These are phyloP conservation scores for Drosophila micromelanica DNA, from an alignment of 1,140 invertebrate species.

Conservation along the genomic window DNA sequence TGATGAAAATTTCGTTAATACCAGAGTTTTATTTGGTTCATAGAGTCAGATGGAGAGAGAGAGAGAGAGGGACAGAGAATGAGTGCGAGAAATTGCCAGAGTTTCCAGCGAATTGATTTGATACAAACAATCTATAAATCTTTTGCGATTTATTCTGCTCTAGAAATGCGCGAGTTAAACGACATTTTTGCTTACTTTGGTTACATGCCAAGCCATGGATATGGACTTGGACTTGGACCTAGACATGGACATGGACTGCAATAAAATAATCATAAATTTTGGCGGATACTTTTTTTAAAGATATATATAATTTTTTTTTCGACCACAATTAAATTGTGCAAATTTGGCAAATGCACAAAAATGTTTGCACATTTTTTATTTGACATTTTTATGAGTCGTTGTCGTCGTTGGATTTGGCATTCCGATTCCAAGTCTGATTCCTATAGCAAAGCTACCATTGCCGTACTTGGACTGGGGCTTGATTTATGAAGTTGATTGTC, in stretches of 20 bases:
- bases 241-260: constrained; percentile 35
- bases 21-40: constrained; percentile 38
- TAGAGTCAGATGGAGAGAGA: background rate
- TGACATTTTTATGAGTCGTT: constrained; percentile 75
- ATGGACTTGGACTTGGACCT: constrained; percentile 16
- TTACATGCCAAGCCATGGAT: constrained; percentile 54
- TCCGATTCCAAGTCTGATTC: constrained; percentile 33
- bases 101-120: constrained; percentile 38
- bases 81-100: constrained; percentile 1
- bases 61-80: background rate
- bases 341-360: constrained; percentile 81
- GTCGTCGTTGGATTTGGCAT: constrained; percentile 45
- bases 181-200: constrained; percentile 40
- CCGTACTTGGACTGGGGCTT: constrained; percentile 38
- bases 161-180: constrained; percentile 45
- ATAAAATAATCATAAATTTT: constrained; percentile 81
- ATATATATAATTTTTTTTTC: constrained; percentile 1
- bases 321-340: constrained; percentile 77
- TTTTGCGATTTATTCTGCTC: constrained; percentile 30
- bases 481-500: constrained; percentile 76
- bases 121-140: constrained; percentile 39
- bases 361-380: constrained; percentile 76
- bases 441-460: background rate
- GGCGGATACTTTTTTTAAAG: constrained; percentile 29
- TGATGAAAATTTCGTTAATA: constrained; percentile 64